Evolutionary conservation across 2,113 vertebrate species (phyloP), one percentile per base, ranked within the genome.

Genomic region (Castor canadensis): DNA sequence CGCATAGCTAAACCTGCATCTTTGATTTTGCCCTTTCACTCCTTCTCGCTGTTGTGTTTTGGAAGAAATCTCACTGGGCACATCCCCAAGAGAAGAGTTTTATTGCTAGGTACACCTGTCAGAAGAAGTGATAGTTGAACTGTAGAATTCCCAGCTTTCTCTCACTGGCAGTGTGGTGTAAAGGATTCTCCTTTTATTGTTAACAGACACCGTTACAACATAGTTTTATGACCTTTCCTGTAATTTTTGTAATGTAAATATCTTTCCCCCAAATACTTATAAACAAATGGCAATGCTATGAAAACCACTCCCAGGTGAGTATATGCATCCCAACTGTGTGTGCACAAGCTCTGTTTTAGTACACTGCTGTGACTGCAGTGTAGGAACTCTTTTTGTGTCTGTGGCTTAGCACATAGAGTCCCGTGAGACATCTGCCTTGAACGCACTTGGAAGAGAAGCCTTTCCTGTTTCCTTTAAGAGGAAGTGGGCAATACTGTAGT

Each of bases 1-100:
- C n/a, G n/a, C n/a, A n/a, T n/a, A n/a, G n/a, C n/a, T n/a, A 24
- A 43, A 26, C 1, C 30, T 28, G n/a, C 16, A 0, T 62, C 40
- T n/a, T 11, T 77, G 88, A n/a, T n/a, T n/a, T n/a, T n/a, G 67
- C 67, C n/a, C 47, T 77, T 24, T 43, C 16, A n/a, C 6, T 22
- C 15, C 40, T 66, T 7, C 26, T 35, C 24, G 15, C 13, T 62
- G 24, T 6, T 58, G 35, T 11, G 35, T 0, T 6, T 1, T 16
- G 8, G 43, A 6, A 35, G 40, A 24, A 45, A 9, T 72, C n/a
- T 73, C 35, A 45, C 35, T 24, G 73, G 35, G n/a, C n/a, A n/a
- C n/a, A n/a, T n/a, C n/a, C n/a, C n/a, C n/a, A 16, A 45, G 75
- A 54, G n/a, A 56, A 87, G 49, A 72, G 49, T 10, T 56, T 43